These are phyloP conservation scores for Phallusia fumigata DNA, from an alignment of 23 tunicate species.

Conservation along the genomic window DNA sequence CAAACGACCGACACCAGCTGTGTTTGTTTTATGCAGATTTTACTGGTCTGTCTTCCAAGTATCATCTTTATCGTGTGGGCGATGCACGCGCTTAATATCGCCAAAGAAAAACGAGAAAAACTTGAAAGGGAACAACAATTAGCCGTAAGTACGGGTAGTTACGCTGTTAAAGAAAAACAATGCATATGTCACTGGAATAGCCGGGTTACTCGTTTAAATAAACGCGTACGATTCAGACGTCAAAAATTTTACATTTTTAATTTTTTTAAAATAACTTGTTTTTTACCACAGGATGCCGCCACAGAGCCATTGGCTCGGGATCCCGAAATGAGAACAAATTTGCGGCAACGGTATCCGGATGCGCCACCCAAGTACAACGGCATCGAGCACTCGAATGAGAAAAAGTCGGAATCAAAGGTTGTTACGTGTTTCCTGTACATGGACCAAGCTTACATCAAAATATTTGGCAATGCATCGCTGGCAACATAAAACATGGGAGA, in stretches of 20 bases:
- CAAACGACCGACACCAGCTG: neutral
- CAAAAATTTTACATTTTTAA: too few species aligned
- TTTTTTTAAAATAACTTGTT: too few species aligned
- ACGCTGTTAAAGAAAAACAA: too few species aligned
- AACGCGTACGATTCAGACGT: too few species aligned
- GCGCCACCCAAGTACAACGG: conserved; percentile 52
- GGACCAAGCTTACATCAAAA: too few species aligned
- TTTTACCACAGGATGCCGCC: conserved; percentile 36
- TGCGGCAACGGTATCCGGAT: conserved; percentile 24
- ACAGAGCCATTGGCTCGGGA: conserved; percentile 46
- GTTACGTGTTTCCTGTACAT: neutral
- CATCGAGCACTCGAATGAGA: conserved; percentile 30
- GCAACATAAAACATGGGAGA: too few species aligned
- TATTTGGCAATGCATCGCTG: too few species aligned
- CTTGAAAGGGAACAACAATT: conserved; percentile 20
- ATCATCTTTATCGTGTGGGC: conserved; percentile 81
- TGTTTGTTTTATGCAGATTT: conserved; percentile 33
- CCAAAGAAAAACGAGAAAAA: conserved; percentile 40
- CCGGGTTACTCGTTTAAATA: too few species aligned
- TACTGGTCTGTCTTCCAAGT: conserved; percentile 60
- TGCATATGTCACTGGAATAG: too few species aligned
- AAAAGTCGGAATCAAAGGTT: neutral
- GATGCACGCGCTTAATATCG: conserved; percentile 59
- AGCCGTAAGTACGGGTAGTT: neutral
- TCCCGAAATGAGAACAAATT: conserved; percentile 18